Conservation (phyloP, 2,113 vertebrate species). For the Pica pica region DNA sequence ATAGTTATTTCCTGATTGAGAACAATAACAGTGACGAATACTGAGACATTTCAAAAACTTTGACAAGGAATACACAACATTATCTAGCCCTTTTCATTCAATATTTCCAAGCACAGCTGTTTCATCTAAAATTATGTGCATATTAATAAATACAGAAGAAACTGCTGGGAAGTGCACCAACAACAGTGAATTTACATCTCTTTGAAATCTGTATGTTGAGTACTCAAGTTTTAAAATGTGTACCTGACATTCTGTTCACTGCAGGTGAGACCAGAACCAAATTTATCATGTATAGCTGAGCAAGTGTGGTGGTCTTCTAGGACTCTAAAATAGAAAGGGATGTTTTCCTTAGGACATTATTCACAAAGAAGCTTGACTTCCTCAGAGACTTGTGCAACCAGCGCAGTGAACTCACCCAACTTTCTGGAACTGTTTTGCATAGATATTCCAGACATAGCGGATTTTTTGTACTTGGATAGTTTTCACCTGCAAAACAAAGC, state of each 20-base stretch:
- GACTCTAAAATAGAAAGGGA: conserved; percentile 53
- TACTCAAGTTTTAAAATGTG: background rate
- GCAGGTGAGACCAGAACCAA: conserved; percentile 71
- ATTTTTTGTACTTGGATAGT: conserved; percentile 77
- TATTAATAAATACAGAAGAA: background rate
- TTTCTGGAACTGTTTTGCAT: conserved; percentile 71
- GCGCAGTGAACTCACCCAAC: conserved; percentile 69
- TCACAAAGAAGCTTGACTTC: background rate
- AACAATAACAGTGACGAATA: background rate
- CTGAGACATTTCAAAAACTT: background rate
- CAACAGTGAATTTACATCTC: background rate
- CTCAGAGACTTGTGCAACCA: background rate
- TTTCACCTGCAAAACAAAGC: conserved; percentile 66
- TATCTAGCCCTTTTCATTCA: background rate
- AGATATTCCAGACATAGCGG: conserved; percentile 75
- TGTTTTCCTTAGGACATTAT: background rate
- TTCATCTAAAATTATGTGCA: background rate
- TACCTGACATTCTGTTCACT: conserved; percentile 75
- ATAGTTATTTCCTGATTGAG: background rate
- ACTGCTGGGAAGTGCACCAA: background rate
- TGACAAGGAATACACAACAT: background rate
- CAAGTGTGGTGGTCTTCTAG: conserved; percentile 75
- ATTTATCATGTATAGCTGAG: conserved; percentile 70
- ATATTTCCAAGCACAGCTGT: background rate
- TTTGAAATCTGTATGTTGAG: background rate